Base-by-base conservation (phyloP, 2,113 vertebrate genomes). In the Lycaon pictus region DNA sequence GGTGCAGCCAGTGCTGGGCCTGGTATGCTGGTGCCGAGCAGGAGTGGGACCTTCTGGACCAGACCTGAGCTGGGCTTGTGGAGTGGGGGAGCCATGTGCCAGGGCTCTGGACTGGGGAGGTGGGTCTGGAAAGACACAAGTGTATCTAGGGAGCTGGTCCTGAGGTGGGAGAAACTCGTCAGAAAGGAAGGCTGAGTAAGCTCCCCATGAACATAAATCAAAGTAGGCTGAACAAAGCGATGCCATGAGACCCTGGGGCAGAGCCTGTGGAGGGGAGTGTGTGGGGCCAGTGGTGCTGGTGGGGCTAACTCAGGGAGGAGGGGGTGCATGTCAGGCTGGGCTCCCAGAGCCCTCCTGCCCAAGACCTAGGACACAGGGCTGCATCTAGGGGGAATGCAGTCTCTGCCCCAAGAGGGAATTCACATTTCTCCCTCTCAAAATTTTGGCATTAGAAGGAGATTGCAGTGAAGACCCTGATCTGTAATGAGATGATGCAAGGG, bases 201-300 rank as follows among this genome's bases (percentile, higher is more conserved):
- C 0, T 0, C 72, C 48, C 20, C 29, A 0, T 13, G 48, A 71
- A 23, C 51, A 37, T 8, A 17, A 27, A 13, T 83, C 10, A 27
- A 37, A 51, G 12, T 3, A 25, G 63, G 32, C 32, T 25, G n/a
- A 51, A 19, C 43, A 23, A n/a, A 32, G 23, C 5, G 1, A 3
- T 19, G 5, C 32, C 23, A 23, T 1, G 82, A 25, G 13, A 35
- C 12, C 23, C 13, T 0, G 16, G 25, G 37, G n/a, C 43, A 74
- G 67, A n/a, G 17, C 32, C 55, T 16, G 19, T 15, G 29, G 55
- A 2, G 37, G 35, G 15, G 12, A 4, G 25, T 16, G 43, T 4
- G 19, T 0, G 1, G 25, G 11, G 15, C 35, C 12, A 37, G 17
- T 0, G 6, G 16, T 32, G 48, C 35, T 20, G 60, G 17, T 0